Evolutionary conservation across 2,113 vertebrate species (phyloP).

Genomic region (Tenrec ecaudatus): DNA sequence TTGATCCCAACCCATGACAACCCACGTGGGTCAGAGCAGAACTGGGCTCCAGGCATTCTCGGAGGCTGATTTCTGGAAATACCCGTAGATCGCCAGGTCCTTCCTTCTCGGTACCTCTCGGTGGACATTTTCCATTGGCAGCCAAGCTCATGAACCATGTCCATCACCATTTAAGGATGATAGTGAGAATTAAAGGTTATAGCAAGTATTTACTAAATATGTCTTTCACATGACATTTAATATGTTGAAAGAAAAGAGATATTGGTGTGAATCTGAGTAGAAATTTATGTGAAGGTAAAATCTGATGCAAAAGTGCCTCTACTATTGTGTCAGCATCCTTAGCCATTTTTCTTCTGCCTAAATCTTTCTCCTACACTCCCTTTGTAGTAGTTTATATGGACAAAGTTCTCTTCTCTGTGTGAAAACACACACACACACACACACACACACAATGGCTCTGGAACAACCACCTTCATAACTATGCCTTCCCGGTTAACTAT

Average conservation of each 20-base stretch:
- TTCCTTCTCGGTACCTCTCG: neutral
- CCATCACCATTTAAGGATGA: neutral
- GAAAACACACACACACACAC: neutral
- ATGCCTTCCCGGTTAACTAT: neutral
- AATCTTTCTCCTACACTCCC: too few species aligned
- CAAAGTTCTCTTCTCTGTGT: neutral
- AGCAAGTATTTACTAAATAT: neutral
- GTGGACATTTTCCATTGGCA: neutral
- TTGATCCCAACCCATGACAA: neutral
- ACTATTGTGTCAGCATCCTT: too few species aligned
- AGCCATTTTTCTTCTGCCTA: neutral
- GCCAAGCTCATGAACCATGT: neutral
- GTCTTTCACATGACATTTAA: neutral
- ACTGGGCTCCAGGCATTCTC: neutral
- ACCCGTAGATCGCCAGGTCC: neutral
- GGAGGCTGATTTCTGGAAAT: neutral
- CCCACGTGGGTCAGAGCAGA: neutral
- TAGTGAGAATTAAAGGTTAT: neutral
- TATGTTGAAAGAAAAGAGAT: neutral
- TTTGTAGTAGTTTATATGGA: neutral
- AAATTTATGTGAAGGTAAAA: too few species aligned
- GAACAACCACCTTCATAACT: neutral
- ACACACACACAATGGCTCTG: neutral
- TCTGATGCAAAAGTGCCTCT: neutral
- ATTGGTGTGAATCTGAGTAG: neutral